These are phyloP conservation scores for Hippolais icterina DNA, from an alignment of 2,113 vertebrate genomes.

Conservation along the genomic window DNA sequence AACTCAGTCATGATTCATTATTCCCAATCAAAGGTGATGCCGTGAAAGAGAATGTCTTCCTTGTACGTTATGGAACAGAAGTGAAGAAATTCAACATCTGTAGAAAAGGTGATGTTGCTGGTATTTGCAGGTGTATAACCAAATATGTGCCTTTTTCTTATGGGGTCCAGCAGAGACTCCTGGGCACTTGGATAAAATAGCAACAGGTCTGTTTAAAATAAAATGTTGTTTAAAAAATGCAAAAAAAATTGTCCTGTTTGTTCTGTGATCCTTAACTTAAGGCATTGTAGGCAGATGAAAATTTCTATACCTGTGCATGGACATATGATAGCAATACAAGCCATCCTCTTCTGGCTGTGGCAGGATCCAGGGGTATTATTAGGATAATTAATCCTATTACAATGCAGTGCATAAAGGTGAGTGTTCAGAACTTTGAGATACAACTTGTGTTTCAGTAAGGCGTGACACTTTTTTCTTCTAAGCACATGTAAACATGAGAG, in stretches of 20 bases:
- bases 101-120: background rate
- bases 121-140: background rate
- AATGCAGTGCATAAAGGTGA: slow-evolving; percentile 98
- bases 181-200: background rate
- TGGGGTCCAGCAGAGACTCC: background rate
- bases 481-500: background rate
- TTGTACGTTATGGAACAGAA: background rate
- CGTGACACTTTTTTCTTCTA: background rate
- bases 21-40: background rate
- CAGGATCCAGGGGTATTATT: slow-evolving; percentile 96
- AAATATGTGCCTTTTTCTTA: background rate
- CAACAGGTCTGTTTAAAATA: background rate
- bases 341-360: slow-evolving; percentile 93
- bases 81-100: background rate
- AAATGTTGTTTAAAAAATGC: background rate
- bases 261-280: slow-evolving; percentile 71
- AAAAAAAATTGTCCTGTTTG: background rate
- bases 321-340: slow-evolving; percentile 97
- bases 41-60: background rate
- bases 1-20: background rate
- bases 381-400: slow-evolving; percentile 98
- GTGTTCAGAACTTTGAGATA: background rate
- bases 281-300: slow-evolving; percentile 89
- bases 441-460: background rate
- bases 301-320: slow-evolving; percentile 98